Evolutionary conservation across 2,888 invertebrate species (phyloP).

Genomic region (Leucozona laternaria): DNA sequence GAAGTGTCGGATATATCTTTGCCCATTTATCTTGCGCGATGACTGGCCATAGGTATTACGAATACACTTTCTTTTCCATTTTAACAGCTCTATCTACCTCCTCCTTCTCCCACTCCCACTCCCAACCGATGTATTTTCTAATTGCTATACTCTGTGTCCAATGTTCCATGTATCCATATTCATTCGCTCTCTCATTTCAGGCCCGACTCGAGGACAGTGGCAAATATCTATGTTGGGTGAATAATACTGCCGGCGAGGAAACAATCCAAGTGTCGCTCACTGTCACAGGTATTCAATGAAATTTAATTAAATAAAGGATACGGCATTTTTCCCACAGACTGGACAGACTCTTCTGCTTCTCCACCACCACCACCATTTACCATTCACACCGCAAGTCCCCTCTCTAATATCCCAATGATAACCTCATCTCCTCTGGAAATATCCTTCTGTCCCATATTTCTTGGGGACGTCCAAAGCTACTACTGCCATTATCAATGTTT

Average conservation of each 20-base stretch:
- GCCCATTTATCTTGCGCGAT: slow-evolving; percentile 9
- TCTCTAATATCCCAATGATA: not conserved
- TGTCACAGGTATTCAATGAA: slow-evolving; percentile 87
- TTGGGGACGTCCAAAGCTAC: slow-evolving; percentile 18
- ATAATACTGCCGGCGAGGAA: slow-evolving; percentile 94
- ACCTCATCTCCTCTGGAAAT: slow-evolving; percentile 34
- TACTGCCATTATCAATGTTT: slow-evolving; percentile 41
- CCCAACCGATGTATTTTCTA: slow-evolving; percentile 31
- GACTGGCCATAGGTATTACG: not conserved
- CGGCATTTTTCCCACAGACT: slow-evolving; percentile 23
- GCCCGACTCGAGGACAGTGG: slow-evolving; percentile 91
- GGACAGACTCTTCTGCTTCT: not conserved
- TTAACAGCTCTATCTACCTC: not conserved
- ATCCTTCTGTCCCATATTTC: slow-evolving; percentile 46
- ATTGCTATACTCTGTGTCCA: slow-evolving; percentile 40
- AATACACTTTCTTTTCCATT: not conserved
- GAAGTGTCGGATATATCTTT: slow-evolving; percentile 34
- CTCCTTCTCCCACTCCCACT: no score
- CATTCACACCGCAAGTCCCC: not conserved
- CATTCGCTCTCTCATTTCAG: slow-evolving; percentile 77
- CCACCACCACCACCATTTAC: no score
- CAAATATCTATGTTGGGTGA: slow-evolving; percentile 94
- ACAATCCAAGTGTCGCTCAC: slow-evolving; percentile 90
- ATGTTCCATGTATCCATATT: slow-evolving; percentile 21
- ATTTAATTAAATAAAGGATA: slow-evolving; percentile 71